Evolutionary conservation across 2,888 invertebrate species (phyloP), one percentile per base, ranked within the genome.

Genomic region (Melinopterus prodromus): DNA sequence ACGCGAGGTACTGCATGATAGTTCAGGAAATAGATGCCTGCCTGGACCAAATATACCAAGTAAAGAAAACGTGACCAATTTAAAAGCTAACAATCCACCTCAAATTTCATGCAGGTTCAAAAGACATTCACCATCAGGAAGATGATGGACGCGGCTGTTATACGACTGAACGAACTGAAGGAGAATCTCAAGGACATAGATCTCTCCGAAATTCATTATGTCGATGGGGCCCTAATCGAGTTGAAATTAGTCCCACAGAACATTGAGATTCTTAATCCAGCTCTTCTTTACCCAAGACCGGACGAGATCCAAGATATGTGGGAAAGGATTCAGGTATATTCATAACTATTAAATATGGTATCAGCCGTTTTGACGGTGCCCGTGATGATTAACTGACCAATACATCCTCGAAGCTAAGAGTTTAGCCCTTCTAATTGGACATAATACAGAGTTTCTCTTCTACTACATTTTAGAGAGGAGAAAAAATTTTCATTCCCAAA

Each of bases 151-250:
- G 90, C 92, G 0, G 87, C 92, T 0, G 91, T 92, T 2, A 85
- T 85, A 6, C 85, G 94, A 9, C 88, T 94, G 83, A 88, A 92
- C 2, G 93, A 94, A 85, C 86, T 93, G 26, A 93, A 93, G 85
- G 86, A 88, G 53, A 90, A 91, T 72, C 86, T 94, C 16, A 91
- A 92, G 84, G 90, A 91, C 81, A 89, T 93, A 9, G 92, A 93
- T 86, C 88, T 90, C 6, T 91, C 92, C 6, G 92, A 94, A 86
- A 93, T 90, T 84, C 95, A 94, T 77, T 96, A 94, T 88, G 91
- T 94, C 76, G 96, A 96, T 85, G 93, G 94, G 84, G 91, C 93
- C 37, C 87, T 95, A 77, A 91, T 93, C 77, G 93, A 94, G 88
- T 87, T 95, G 86, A 92, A 95, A 81, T 90, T 95, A 83, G 91